Base-by-base conservation (phyloP, 35 echinoderm and acorn worm genomes). In the Lytechinus variegatus region DNA sequence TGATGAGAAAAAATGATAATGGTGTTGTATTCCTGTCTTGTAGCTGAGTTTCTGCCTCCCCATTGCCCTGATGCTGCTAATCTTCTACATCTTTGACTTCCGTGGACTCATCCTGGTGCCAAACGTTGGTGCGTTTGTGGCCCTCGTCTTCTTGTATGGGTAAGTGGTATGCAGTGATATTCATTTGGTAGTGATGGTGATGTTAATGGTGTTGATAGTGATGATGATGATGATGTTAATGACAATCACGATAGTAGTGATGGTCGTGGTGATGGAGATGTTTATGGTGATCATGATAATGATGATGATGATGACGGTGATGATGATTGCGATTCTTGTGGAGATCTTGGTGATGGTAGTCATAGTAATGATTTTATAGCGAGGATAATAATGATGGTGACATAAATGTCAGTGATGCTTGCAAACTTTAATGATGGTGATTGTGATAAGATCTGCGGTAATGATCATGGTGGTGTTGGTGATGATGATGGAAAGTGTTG, bases 71-170 rank as follows among this genome's bases (percentile, higher is more conserved):
- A 94, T 86, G 52, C 54, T 96, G 52, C 9, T 94, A 9, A 24
- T 96, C 28, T 61, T 96, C 6, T 94, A 94, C 9, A 21, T 94
- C 58, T 96, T 96, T 28, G 72, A 96, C 66, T 55, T 54, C 29
- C 53, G 58, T 28, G 57, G 91, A 7, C 90, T 94, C 52, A 93
- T 93, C 12, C 79, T 92, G 7, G 7, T 33, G 19, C 24, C 92
- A 28, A 96, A 96, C 54, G 24, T 96, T 24, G 55, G 91, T 24
- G 56, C 95, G 9, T 96, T 96, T 94, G 95, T 87, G 19, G 52
- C 92, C 11, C 86, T 96, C 9, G 61, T 88, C 9, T 28, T 96
- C 86, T 87, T 96, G 24, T 96, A 94, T 89, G 95, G 95, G 95
- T 96, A 87, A 87, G 92, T 51, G 56, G 27, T 90, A 16, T 21